phyloP scores from a whole-genome alignment of 2,113 vertebrate genomes.

The Sylvietta virens region DNA sequence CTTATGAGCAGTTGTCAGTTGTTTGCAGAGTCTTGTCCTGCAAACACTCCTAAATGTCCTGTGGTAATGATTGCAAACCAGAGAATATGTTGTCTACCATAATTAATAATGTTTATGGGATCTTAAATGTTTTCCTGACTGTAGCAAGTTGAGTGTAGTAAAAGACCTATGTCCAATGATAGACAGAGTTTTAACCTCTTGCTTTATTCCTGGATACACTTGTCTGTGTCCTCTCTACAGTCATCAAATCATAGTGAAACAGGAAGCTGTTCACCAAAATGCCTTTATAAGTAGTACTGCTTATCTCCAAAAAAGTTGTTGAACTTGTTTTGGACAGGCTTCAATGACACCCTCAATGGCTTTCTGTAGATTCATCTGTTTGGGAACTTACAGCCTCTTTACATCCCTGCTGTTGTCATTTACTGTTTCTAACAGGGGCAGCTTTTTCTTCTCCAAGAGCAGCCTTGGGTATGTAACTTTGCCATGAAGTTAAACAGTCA shows the following conservation, averaged over 20 bases:
- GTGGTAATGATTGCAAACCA: not conserved
- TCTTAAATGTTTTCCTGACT: not conserved
- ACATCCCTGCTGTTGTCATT: not conserved
- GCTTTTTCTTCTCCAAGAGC: not conserved
- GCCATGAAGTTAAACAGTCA: not conserved
- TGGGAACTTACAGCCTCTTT: not conserved
- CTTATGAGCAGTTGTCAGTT: not conserved
- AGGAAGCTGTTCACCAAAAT: not conserved
- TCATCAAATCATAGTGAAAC: not conserved
- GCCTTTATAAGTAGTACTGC: not conserved
- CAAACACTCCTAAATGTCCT: not conserved
- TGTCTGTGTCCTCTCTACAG: not conserved
- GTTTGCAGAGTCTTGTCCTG: not conserved
- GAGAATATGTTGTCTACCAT: not conserved
- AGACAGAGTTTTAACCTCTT: not conserved
- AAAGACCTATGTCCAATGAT: not conserved
- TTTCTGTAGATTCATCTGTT: not conserved
- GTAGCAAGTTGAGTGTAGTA: not conserved
- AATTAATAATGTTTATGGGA: not conserved
- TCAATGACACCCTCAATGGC: not conserved
- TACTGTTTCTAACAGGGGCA: not conserved
- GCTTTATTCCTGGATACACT: not conserved
- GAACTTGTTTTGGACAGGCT: not conserved
- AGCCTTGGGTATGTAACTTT: not conserved
- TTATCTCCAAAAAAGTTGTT: not conserved